These are phyloP conservation scores for Gorsachius goisagi DNA, from an alignment of 2,113 vertebrate species.

Conservation along the genomic window DNA sequence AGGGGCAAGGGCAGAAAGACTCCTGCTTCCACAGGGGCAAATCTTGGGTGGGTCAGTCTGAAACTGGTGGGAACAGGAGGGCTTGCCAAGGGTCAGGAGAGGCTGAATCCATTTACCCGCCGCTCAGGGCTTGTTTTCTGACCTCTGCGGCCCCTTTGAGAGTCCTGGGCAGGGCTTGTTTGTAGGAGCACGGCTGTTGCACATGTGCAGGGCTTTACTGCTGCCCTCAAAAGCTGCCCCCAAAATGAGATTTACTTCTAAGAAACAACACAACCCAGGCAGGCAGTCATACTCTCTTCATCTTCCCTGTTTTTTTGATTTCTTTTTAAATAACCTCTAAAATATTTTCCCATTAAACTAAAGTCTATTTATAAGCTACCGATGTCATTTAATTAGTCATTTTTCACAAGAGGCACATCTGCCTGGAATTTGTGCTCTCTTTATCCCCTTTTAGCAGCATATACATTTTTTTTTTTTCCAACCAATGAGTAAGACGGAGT, in stretches of 20 bases:
- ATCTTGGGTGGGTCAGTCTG: background rate
- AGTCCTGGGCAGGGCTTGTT: background rate
- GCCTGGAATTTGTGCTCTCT: conserved; percentile 24
- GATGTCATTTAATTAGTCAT: conserved; percentile 14
- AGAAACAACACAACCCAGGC: conserved; percentile 11
- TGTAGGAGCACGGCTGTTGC: background rate
- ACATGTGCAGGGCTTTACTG: background rate
- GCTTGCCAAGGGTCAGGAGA: background rate
- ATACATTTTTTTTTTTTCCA: background rate
- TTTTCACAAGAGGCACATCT: conserved; percentile 21
- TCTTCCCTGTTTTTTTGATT: background rate
- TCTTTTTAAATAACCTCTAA: conserved; percentile 2
- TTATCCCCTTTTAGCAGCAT: background rate
- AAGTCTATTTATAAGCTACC: conserved; percentile 9
- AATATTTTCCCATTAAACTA: conserved; percentile 51
- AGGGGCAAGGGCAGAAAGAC: background rate
- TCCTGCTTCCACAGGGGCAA: background rate
- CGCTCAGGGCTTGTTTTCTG: background rate
- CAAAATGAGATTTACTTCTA: background rate
- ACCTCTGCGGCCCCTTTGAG: background rate
- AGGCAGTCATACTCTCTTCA: background rate
- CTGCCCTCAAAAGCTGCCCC: background rate
- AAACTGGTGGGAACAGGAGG: background rate
- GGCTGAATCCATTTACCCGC: background rate
- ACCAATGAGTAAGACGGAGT: background rate